A percentile compares a stretch with the other conserved stretches of the same genome.
phyloP scores from a whole-genome alignment of 1,140 invertebrate species.

The Bradynema listronoti region DNA sequence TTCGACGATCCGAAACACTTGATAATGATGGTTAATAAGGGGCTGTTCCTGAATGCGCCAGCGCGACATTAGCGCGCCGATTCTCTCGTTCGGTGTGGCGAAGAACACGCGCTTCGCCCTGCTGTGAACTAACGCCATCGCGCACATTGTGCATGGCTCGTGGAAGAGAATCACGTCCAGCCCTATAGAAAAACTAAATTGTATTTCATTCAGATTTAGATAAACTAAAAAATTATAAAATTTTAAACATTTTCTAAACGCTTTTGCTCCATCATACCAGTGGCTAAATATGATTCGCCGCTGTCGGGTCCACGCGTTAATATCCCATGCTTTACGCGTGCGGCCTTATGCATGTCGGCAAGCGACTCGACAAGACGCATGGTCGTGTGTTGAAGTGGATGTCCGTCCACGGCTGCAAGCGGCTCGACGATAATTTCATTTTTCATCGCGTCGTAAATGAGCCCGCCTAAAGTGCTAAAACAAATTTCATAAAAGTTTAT shows the following conservation, averaged over 20 bases:
- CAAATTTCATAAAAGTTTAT: constrained; percentile 6
- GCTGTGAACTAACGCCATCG: constrained; percentile 18
- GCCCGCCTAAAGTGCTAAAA: constrained; percentile 8
- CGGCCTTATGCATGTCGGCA: constrained; percentile 10
- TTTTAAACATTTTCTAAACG: neutral
- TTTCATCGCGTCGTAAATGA: constrained; percentile 16
- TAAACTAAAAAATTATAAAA: constrained; percentile 2
- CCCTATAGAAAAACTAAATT: constrained; percentile 2
- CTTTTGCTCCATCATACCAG: neutral
- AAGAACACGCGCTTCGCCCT: constrained; percentile 25
- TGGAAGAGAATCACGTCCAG: constrained; percentile 12
- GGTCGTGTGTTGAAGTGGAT: constrained; percentile 15
- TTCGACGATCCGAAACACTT: constrained; percentile 23
- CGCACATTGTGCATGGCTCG: constrained; percentile 30
- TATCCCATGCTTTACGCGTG: too few relatives aligned
- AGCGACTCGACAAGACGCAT: constrained; percentile 16
- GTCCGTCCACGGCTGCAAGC: neutral
- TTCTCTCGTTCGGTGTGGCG: constrained; percentile 8
- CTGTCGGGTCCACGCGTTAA: neutral
- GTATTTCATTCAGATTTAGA: too few relatives aligned
- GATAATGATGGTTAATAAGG: constrained; percentile 30
- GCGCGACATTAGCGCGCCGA: constrained; percentile 12
- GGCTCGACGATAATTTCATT: constrained; percentile 15
- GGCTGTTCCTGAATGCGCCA: constrained; percentile 24
- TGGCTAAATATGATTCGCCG: constrained; percentile 27